Evolutionary conservation across 2,888 invertebrate genomes (phyloP).

Genomic region (Rhynchonema sp.): DNA sequence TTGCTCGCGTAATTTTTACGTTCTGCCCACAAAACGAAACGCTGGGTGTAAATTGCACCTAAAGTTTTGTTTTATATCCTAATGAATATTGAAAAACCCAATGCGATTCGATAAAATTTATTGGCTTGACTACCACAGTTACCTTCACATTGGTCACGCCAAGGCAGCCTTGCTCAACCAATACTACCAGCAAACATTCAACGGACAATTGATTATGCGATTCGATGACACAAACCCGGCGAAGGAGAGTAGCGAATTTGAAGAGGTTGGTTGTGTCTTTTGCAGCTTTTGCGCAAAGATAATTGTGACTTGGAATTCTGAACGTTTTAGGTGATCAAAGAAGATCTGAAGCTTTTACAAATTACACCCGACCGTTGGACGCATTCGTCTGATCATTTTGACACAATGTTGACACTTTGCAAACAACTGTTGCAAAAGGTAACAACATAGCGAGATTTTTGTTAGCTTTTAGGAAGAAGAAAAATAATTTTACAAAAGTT

Average conservation of each 20-base stretch:
- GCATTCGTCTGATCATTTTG: conserved; percentile 91
- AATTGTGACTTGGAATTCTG: too few species aligned
- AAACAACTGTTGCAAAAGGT: conserved; percentile 62
- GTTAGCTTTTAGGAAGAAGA: too few species aligned
- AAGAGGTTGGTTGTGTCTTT: conserved; percentile 45
- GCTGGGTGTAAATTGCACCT: too few species aligned
- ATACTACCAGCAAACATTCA: conserved; percentile 74
- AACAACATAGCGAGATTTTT: too few species aligned
- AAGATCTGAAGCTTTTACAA: conserved; percentile 72
- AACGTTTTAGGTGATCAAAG: conserved; percentile 48
- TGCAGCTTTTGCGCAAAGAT: background rate
- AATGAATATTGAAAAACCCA: too few species aligned
- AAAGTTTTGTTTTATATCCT: too few species aligned
- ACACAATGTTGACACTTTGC: conserved; percentile 65
- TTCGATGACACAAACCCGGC: conserved; percentile 99
- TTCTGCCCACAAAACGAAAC: too few species aligned
- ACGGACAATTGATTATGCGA: conserved; percentile 86
- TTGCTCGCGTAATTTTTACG: too few species aligned
- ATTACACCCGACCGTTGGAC: conserved; percentile 79
- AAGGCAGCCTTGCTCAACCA: conserved; percentile 95
- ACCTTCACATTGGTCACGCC: conserved; percentile 91
- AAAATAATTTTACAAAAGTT: conserved; percentile 4
- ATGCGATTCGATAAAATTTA: too few species aligned
- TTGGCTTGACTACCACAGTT: conserved; percentile 34
- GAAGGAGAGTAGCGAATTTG: conserved; percentile 89